Conservation (phyloP, 2,113 vertebrate species). For the Trematomus loennbergii region DNA sequence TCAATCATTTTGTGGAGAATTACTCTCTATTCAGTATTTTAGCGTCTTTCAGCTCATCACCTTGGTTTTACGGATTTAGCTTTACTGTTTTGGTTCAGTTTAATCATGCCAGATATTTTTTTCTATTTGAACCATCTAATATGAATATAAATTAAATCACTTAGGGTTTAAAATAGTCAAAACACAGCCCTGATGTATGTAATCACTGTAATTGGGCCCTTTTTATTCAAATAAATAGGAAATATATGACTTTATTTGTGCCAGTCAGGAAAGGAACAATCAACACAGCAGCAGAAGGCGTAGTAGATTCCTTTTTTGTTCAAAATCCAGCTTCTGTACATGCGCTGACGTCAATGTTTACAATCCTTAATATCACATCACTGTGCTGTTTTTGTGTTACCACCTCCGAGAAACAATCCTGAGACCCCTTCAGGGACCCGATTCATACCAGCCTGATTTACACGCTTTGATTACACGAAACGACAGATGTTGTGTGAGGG, state of each 20-base stretch:
- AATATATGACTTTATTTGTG: neutral
- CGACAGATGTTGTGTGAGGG: conserved; percentile 17
- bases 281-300: neutral
- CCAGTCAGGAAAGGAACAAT: neutral
- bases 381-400: conserved; percentile 28
- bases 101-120: neutral
- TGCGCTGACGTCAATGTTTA: conserved; percentile 37
- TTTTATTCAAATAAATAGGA: neutral
- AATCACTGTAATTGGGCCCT: neutral
- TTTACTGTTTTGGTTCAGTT: too few relatives aligned
- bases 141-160: neutral
- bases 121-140: neutral
- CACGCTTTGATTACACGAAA: conserved; percentile 1
- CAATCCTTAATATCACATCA: conserved; percentile 38
- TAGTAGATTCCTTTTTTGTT: neutral
- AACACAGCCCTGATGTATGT: too few relatives aligned
- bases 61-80: too few relatives aligned
- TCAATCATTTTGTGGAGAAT: too few relatives aligned
- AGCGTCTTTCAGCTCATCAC: too few relatives aligned
- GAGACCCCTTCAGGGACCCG: conserved; percentile 13
- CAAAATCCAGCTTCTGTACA: neutral
- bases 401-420: neutral
- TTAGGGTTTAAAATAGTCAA: neutral
- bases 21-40: too few relatives aligned
- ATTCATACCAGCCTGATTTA: neutral